Evolutionary conservation across 2,888 invertebrate genomes (phyloP).

Genomic region (Euzetes globulus): DNA sequence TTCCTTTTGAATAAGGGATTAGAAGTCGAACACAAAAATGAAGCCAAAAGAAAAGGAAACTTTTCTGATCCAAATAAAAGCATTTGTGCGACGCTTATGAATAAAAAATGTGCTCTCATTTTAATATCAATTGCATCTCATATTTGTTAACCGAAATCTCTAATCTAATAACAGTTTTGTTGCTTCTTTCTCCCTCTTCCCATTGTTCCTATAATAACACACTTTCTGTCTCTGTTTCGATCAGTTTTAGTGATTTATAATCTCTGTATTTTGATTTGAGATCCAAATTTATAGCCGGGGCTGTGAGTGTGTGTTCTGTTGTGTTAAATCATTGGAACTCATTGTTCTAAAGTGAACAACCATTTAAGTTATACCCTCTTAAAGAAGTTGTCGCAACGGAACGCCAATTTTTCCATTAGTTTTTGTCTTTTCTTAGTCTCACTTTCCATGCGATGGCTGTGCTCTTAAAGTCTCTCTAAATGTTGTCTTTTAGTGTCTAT

Average conservation of each 20-base stretch:
- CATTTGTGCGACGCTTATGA: constrained; percentile 4
- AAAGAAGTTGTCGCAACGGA: constrained; percentile 21
- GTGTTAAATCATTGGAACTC: neutral
- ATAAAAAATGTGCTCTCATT: neutral
- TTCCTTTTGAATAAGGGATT: constrained; percentile 27
- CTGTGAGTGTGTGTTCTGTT: neutral
- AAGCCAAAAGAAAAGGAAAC: neutral
- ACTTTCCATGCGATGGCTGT: neutral
- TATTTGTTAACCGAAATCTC: neutral
- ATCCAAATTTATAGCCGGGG: neutral
- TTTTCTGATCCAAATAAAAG: neutral
- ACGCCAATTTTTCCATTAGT: neutral
- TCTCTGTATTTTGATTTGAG: neutral
- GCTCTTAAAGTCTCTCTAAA: neutral
- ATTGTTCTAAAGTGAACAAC: constrained; percentile 1
- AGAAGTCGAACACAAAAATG: neutral
- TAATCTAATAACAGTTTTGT: constrained; percentile 19
- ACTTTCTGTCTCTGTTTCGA: neutral
- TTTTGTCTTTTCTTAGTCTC: neutral
- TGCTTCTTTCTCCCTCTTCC: neutral
- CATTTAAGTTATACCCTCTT: constrained; percentile 26
- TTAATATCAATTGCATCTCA: constrained; percentile 5
- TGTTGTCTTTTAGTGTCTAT: constrained; percentile 3
- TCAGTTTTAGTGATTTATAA: constrained; percentile 5
- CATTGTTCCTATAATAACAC: neutral